These are phyloP conservation scores for Drosophila flavopinicola DNA, from an alignment of 2,888 invertebrate genomes.

Conservation along the genomic window DNA sequence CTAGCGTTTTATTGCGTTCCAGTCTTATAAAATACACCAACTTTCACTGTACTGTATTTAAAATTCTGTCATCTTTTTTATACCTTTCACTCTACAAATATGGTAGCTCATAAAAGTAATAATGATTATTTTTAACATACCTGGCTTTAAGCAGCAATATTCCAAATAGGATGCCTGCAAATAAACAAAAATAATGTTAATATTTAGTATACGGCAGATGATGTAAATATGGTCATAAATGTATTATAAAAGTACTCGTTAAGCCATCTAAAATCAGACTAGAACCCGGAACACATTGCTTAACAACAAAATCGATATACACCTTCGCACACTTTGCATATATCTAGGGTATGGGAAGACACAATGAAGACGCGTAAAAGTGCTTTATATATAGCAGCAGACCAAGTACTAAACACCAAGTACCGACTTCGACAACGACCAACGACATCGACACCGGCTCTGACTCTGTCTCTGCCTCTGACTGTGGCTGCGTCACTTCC, in stretches of 20 bases:
- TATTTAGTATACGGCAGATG: background rate
- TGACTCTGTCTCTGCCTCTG: constrained; percentile 31
- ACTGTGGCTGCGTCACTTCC: constrained; percentile 42
- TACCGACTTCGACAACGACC: constrained; percentile 32
- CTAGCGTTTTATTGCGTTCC: too few species aligned
- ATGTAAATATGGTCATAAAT: background rate
- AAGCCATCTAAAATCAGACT: too few species aligned
- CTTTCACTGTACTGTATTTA: too few species aligned
- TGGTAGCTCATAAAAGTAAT: background rate
- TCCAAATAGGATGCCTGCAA: background rate
- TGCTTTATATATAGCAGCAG: constrained; percentile 46
- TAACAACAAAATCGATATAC: background rate
- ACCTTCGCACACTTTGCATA: background rate
- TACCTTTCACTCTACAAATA: background rate
- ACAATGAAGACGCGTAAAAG: constrained; percentile 55
- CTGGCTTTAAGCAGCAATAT: too few species aligned
- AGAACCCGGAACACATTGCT: background rate
- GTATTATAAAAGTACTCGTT: too few species aligned
- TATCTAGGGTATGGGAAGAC: constrained; percentile 28
- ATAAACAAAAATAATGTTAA: background rate
- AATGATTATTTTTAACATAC: background rate
- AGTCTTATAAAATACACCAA: too few species aligned
- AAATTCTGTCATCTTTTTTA: too few species aligned
- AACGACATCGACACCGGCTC: too few species aligned
- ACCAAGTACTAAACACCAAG: constrained; percentile 33